Evolutionary conservation across 2,888 invertebrate species (phyloP), one percentile per base, ranked within the genome.

Genomic region (Bibio marci): DNA sequence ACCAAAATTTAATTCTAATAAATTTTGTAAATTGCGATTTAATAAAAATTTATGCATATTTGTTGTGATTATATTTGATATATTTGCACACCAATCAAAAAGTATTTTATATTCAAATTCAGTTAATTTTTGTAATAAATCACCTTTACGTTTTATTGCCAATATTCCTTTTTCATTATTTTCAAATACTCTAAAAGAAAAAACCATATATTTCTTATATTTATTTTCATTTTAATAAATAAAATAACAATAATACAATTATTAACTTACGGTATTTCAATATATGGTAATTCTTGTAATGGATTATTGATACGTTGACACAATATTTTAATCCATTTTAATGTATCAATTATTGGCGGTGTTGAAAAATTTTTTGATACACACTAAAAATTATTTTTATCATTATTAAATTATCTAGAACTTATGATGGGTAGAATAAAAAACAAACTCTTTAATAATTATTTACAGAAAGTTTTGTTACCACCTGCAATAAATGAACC

Each of bases 311-410:
- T 67, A 37, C 80, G 63, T 39, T 63, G 56, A 15, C 67, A 65
- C 30, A 83, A 53, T 55, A 85, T 83, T 48, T 69, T 58, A 1
- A 85, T 57, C 73, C 80, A 83, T 50, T 76, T 71, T 14, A 88
- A 55, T 35, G 73, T 65, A 0, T 87, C 87, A 22, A 80, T 73
- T 0, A 82, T 22, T 22, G 22, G 22, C 73, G 12, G 78, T 77
- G 1, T 90, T 86, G 52, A 80, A 22, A 46, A 46, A 30, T 58
- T 52, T 22, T 47, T 30, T 1, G 55, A 50, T 17, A 56, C 27
- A 0, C 44, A 45, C 8, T 47, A 28, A 15, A 49, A 40, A 30
- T 50, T 51, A n/a, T 4, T 30, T 4, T 14, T n/a, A 3, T 13
- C 7, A 13, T 12, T 10, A n/a, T n/a, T n/a, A n/a, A n/a, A n/a